Evolutionary conservation across 2,888 invertebrate species (phyloP).

Genomic region (Helleia helle): DNA sequence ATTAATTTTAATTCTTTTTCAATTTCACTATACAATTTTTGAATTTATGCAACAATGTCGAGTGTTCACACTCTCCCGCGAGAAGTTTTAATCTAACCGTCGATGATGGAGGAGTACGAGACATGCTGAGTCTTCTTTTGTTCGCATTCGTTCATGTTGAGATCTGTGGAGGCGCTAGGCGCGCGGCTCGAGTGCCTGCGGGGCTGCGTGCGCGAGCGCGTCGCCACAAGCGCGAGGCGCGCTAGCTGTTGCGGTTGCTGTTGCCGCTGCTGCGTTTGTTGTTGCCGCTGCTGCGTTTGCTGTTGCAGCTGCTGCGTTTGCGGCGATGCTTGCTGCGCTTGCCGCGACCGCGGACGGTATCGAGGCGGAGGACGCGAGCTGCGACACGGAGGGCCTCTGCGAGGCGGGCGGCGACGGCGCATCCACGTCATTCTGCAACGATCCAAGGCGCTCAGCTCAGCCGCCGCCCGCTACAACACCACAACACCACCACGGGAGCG

Average conservation of each 20-base stretch:
- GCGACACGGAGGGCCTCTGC: slow-evolving; percentile 43
- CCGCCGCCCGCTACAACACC: slow-evolving; percentile 55
- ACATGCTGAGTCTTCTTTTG: slow-evolving; percentile 6
- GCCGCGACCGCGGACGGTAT: slow-evolving; percentile 34
- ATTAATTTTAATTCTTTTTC: not conserved
- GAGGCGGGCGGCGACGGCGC: slow-evolving; percentile 61
- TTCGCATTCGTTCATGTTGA: slow-evolving; percentile 29
- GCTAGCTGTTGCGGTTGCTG: not conserved
- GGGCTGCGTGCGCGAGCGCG: slow-evolving; percentile 19
- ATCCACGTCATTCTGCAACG: slow-evolving; percentile 71
- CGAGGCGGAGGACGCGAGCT: slow-evolving; percentile 27
- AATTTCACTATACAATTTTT: not conserved
- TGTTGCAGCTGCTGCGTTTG: not conserved
- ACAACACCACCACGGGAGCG: slow-evolving; percentile 25
- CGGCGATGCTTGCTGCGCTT: not conserved
- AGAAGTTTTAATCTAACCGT: no score
- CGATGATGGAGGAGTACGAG: no score
- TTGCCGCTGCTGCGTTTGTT: slow-evolving; percentile 18
- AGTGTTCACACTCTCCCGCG: no score
- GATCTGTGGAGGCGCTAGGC: slow-evolving; percentile 28
- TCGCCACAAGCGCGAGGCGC: slow-evolving; percentile 16
- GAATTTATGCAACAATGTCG: no score
- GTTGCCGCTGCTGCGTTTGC: not conserved
- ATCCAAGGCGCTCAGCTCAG: slow-evolving; percentile 65
- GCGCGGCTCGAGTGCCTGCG: slow-evolving; percentile 25